phyloP scores from a whole-genome alignment of 2,113 vertebrate species.

The Tricholaema leucomelas region DNA sequence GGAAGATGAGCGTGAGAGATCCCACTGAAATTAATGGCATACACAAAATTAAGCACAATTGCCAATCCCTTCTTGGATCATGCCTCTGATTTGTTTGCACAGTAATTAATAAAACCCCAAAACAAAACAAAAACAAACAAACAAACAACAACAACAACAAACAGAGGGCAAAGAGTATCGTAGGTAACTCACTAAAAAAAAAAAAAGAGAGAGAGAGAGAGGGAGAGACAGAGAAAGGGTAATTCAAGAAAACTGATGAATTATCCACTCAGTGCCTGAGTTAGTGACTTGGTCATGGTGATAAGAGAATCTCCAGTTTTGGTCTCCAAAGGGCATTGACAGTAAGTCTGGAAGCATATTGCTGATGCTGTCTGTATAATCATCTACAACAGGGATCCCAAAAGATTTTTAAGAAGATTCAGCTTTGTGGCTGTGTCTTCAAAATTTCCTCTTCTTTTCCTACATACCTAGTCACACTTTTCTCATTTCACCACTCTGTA shows the following conservation, averaged over 20 bases:
- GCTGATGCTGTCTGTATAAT: background rate
- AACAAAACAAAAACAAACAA: background rate
- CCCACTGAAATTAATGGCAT: background rate
- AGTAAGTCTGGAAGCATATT: background rate
- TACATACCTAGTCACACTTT: background rate
- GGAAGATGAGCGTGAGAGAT: background rate
- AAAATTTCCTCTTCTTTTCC: background rate
- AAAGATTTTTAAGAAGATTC: background rate
- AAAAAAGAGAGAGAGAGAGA: background rate
- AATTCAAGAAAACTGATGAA: background rate
- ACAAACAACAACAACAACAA: too few relatives aligned
- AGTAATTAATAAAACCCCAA: background rate
- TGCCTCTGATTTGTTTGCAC: accelerated
- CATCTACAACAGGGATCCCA: background rate
- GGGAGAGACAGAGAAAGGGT: background rate
- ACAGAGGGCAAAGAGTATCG: background rate
- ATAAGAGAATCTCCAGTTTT: background rate
- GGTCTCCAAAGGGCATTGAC: accelerated
- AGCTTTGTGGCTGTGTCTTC: background rate
- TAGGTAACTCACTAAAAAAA: background rate
- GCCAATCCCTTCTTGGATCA: background rate
- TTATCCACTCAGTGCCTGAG: background rate
- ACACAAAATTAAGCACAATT: background rate
- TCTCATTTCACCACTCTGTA: background rate
- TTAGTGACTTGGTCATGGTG: background rate